Evolutionary conservation across 2,113 vertebrate species (phyloP).

Genomic region (Passer domesticus): DNA sequence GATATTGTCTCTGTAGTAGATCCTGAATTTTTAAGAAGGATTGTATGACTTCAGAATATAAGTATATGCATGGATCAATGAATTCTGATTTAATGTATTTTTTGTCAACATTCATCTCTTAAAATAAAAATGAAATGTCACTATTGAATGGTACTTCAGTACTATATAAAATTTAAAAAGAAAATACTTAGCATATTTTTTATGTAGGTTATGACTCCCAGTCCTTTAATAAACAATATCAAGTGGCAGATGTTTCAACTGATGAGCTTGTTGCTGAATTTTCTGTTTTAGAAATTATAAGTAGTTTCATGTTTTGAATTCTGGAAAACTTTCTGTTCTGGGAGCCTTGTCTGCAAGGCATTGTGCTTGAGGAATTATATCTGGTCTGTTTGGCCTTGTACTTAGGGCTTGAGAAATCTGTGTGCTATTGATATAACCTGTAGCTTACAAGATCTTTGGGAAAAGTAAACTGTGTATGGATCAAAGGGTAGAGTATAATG

Average conservation of each 20-base stretch:
- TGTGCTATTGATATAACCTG: neutral
- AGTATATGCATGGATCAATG: neutral
- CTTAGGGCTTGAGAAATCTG: neutral
- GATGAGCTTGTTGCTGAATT: neutral
- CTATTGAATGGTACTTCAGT: neutral
- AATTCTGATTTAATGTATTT: neutral
- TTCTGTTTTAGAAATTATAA: neutral
- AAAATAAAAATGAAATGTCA: neutral
- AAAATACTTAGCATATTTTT: neutral
- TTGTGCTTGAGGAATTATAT: neutral
- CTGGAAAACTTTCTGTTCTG: neutral
- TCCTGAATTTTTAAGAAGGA: neutral
- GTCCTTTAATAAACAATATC: neutral
- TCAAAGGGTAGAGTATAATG: neutral
- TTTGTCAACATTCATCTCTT: neutral
- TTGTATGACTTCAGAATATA: neutral
- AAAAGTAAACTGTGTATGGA: neutral
- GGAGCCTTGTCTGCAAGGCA: neutral
- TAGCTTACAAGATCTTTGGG: neutral
- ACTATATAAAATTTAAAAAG: neutral
- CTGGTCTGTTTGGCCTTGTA: rapidly evolving
- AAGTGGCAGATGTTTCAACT: neutral
- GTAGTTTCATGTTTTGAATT: neutral
- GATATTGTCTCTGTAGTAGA: neutral
- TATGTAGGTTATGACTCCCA: neutral